phyloP scores from a whole-genome alignment of 2,113 vertebrate species.

The Serilophus lunatus region DNA sequence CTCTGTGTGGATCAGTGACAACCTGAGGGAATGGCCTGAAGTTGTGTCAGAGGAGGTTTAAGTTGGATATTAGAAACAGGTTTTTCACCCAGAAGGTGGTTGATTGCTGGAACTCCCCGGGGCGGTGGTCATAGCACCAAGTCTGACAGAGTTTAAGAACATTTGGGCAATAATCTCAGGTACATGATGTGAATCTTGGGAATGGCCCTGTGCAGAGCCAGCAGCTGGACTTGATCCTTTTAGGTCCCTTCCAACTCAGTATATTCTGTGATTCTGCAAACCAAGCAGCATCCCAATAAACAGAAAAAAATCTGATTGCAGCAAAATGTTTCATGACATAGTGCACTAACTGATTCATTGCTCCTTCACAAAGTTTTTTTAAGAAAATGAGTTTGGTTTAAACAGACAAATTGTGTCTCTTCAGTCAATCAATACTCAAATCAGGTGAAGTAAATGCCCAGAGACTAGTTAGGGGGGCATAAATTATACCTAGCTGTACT shows the following conservation, averaged over 20 bases:
- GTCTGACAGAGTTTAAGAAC: not conserved
- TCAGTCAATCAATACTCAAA: not conserved
- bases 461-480: not conserved
- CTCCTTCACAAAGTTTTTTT: not conserved
- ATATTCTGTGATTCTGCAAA: not conserved
- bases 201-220: not conserved
- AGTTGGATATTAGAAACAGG: not conserved
- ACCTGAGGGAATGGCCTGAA: not conserved
- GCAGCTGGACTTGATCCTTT: not conserved
- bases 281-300: not conserved
- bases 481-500: too few relatives aligned
- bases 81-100: not conserved
- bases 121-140: not conserved
- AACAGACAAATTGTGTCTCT: not conserved
- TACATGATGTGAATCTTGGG: not conserved
- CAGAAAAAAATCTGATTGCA: not conserved
- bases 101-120: not conserved
- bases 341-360: not conserved
- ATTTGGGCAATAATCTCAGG: not conserved
- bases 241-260: not conserved
- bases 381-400: not conserved
- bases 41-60: not conserved
- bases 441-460: not conserved
- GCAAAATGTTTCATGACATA: not conserved
- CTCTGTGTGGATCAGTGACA: not conserved